Evolutionary conservation across 2,113 vertebrate genomes (phyloP), one percentile per base, ranked within the genome.

Genomic region (Macrotis lagotis): DNA sequence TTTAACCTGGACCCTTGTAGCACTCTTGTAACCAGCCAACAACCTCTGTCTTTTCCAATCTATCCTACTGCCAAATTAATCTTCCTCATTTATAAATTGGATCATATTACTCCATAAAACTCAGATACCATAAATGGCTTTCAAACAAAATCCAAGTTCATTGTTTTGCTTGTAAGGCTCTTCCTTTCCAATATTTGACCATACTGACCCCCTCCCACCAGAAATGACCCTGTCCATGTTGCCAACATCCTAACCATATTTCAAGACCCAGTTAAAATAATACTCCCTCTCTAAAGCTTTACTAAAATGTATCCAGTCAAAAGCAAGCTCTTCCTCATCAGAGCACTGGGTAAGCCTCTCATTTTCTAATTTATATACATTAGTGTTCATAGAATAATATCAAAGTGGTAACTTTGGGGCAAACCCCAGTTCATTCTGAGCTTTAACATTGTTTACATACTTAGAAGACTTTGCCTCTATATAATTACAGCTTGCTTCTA

Each of bases 331-430:
- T 47, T 24, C 8, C 48, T 66, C n/a, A 44, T 50, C 51, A 31
- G 74, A 94, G 92, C 14, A 95, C 90, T 96, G 88, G 91, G 8
- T 50, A 44, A 83, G 66, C 47, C 2, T 74, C 88, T 94, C 22
- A 83, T 93, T 93, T 74, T 74, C 37, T 74, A n/a, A 74, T 59
- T 59, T 59, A 59, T 59, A 59, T 59, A 31, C 12, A 59, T 74
- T 74, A 44, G 22, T 74, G 16, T 1, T 74, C 66, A 74, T 25
- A 44, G 49, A n/a, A 48, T 91, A 92, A 51, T 19, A 51, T 47
- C n/a, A 92, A 48, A 47, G 51, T 31, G 66, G 48, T 52, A 91
- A 88, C 83, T n/a, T n/a, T n/a, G n/a, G n/a, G n/a, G 11, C 12
- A 66, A 37, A 66, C 31, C 4, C 3, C 31, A 14, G 12, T 66